Percentiles rank a stretch among this genome's conserved stretches.
Evolutionary conservation across 2,888 invertebrate species (phyloP).

Genomic region (Maniola hyperantus): DNA sequence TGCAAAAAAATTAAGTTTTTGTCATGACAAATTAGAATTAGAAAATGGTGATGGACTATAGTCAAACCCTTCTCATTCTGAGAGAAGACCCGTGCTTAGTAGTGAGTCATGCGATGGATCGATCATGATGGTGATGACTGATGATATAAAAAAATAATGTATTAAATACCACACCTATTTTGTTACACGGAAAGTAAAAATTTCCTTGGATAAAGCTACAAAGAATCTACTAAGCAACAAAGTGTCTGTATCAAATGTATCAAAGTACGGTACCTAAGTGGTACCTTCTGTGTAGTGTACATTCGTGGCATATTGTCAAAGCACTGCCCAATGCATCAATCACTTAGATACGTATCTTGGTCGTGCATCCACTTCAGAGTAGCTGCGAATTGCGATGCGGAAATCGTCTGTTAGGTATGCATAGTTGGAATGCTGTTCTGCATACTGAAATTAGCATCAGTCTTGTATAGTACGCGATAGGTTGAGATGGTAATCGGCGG

Average conservation of each 20-base stretch:
- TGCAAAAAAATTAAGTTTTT: not conserved
- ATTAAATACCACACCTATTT: not conserved
- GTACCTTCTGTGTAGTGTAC: not conserved
- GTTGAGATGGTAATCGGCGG: too few species aligned
- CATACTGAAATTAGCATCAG: not conserved
- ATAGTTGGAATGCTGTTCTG: not conserved
- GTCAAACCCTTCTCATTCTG: too few species aligned
- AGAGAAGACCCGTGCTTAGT: too few species aligned
- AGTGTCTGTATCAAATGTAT: not conserved
- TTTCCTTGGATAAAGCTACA: too few species aligned
- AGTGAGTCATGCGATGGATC: too few species aligned
- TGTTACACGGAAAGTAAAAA: not conserved
- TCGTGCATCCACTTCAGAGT: not conserved
- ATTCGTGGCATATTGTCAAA: constrained; percentile 3
- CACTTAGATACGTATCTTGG: not conserved
- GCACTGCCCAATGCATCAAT: constrained; percentile 8
- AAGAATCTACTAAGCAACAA: too few species aligned
- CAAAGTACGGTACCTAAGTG: not conserved
- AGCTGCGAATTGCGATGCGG: not conserved
- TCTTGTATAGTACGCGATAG: too few species aligned
- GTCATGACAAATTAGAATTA: too few species aligned
- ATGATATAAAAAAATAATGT: too few species aligned
- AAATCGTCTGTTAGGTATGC: not conserved
- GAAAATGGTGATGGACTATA: too few species aligned
- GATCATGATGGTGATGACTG: too few species aligned